These are phyloP conservation scores for Cyclophora albipunctata DNA, from an alignment of 2,888 invertebrate genomes.

Conservation along the genomic window DNA sequence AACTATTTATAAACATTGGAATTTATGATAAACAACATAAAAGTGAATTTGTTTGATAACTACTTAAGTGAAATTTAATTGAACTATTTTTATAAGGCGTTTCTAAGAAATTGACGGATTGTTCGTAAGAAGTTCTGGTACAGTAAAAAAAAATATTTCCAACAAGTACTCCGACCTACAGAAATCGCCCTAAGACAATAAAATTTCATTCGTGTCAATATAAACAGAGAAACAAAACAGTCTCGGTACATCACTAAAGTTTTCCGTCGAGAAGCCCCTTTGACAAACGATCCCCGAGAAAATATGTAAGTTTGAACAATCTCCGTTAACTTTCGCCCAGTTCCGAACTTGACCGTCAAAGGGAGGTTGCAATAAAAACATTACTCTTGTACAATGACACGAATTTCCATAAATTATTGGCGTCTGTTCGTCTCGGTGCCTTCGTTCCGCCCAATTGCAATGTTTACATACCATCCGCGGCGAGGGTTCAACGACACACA, in stretches of 20 bases:
- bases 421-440: slow-evolving; percentile 52
- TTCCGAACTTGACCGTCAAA: slow-evolving; percentile 70
- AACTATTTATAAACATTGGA: slow-evolving; percentile 52
- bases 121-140: too few species aligned
- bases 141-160: too few species aligned
- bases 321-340: slow-evolving; percentile 47
- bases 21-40: slow-evolving; percentile 11
- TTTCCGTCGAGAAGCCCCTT: background rate
- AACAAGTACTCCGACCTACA: too few species aligned
- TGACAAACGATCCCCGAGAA: slow-evolving; percentile 9
- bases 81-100: too few species aligned
- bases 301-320: slow-evolving; percentile 8
- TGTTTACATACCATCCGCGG: slow-evolving; percentile 56
- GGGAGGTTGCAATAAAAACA: slow-evolving; percentile 67
- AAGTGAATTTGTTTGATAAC: too few species aligned
- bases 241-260: background rate
- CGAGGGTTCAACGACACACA: slow-evolving; percentile 65
- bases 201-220: too few species aligned
- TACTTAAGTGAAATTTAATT: too few species aligned
- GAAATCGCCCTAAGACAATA: too few species aligned
- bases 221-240: background rate
- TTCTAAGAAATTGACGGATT: too few species aligned
- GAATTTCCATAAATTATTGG: slow-evolving; percentile 74
- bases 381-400: slow-evolving; percentile 67
- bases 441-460: slow-evolving; percentile 46